These are phyloP conservation scores for Trichoplusia ni DNA, from an alignment of 1,140 invertebrate genomes.

Conservation along the genomic window DNA sequence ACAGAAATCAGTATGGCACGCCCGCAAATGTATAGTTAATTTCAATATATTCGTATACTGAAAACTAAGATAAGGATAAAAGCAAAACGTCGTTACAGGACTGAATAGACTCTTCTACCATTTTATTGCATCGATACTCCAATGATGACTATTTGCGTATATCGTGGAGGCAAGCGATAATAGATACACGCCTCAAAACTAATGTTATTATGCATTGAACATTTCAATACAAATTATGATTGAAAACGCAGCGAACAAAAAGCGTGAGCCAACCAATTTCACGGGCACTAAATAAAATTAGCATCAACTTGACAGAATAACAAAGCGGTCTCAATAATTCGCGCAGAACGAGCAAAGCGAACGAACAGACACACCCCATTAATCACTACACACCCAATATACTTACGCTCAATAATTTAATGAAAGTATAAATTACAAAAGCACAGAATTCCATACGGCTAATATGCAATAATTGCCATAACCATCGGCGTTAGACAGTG, in stretches of 20 bases:
- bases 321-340: slow-evolving; percentile 75
- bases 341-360: slow-evolving; percentile 58
- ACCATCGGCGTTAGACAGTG: slow-evolving; percentile 34
- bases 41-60: neutral
- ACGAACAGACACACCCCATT: slow-evolving; percentile 48
- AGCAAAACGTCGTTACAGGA: slow-evolving; percentile 63
- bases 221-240: slow-evolving; percentile 58
- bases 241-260: slow-evolving; percentile 49
- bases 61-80: slow-evolving; percentile 62
- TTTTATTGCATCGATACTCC: slow-evolving; percentile 49
- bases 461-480: slow-evolving; percentile 62
- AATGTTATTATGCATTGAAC: slow-evolving; percentile 54
- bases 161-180: slow-evolving; percentile 31
- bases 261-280: slow-evolving; percentile 66
- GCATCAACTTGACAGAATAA: slow-evolving; percentile 66
- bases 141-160: slow-evolving; percentile 40
- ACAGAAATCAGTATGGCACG: neutral
- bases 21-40: slow-evolving; percentile 1
- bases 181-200: slow-evolving; percentile 33
- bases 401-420: slow-evolving; percentile 52
- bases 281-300: slow-evolving; percentile 79
- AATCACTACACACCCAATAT: slow-evolving; percentile 52
- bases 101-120: slow-evolving; percentile 46
- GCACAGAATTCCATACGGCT: slow-evolving; percentile 55
- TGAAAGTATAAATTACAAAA: slow-evolving; percentile 59